Evolutionary conservation across 2,113 vertebrate species (phyloP), one percentile per base, ranked within the genome.

Genomic region (Eptesicus fuscus): DNA sequence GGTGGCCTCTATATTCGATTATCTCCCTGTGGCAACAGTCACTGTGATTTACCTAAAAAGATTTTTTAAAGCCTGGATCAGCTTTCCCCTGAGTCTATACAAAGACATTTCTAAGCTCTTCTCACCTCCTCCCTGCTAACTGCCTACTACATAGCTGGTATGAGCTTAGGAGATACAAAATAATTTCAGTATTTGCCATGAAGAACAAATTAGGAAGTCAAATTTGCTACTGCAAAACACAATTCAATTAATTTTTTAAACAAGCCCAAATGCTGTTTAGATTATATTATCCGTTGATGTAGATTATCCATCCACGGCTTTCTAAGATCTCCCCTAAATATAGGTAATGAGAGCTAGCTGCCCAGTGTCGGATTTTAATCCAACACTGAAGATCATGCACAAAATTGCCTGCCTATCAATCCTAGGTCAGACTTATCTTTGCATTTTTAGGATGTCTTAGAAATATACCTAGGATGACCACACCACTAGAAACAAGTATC

Each of bases 181-280:
- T 89, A 69, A 76, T 83, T 83, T 91, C 44, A 71, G 40, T 53
- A 82, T 84, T 73, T 84, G 42, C 70, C n/a, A 76, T 37, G 76
- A 94, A 91, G 56, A 86, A 67, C 91, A 91, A 94, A 89, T 86
- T 80, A 91, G 65, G 67, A 85, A 94, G 51, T 93, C 79, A 96
- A 86, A 94, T 84, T 71, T 93, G 88, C 86, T 53, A 47, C 30
- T 95, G 69, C 17, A 91, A 93, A 94, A 95, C 83, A 80, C 1
- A 65, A 18, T 22, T 78, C 70, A 83, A 88, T 91, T 91, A 85
- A 30, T 76, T 35, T 74, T 89, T 70, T 63, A 93, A 94, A 91
- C 40, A 88, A 83, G 59, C 85, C 51, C 77, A 84, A 92, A 56
- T 67, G 59, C 61, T 70, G 22, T 86, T 94, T 63, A 89, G 77